Percentiles rank a stretch among this genome's conserved stretches.
Evolutionary conservation across 1,140 invertebrate species (phyloP).

Genomic region (Telenomus remus): DNA sequence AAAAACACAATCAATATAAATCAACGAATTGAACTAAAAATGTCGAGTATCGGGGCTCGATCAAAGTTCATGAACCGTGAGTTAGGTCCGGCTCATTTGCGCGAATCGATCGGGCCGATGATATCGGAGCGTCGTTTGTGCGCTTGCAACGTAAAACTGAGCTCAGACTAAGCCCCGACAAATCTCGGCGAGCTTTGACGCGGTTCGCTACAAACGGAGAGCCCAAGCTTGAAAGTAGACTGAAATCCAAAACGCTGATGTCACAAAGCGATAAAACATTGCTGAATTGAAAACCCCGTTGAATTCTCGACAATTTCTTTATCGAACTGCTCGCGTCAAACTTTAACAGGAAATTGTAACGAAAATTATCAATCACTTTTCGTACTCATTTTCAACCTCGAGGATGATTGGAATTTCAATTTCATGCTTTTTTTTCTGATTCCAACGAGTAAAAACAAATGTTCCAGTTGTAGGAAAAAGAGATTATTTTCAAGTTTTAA

Average conservation of each 20-base stretch:
- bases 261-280: slow-evolving; percentile 2
- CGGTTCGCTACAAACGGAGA: neutral
- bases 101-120: slow-evolving; percentile 32
- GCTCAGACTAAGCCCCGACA: slow-evolving; percentile 21
- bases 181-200: slow-evolving; percentile 32
- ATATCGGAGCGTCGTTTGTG: slow-evolving; percentile 30
- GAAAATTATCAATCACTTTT: too few relatives aligned
- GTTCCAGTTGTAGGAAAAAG: too few relatives aligned
- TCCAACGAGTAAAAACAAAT: too few relatives aligned
- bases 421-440: neutral
- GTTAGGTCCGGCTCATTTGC: slow-evolving; percentile 37
- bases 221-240: slow-evolving; percentile 9
- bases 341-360: too few relatives aligned
- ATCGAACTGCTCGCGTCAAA: too few relatives aligned
- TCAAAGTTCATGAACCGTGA: slow-evolving; percentile 28
- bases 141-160: slow-evolving; percentile 23
- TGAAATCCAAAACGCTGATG: slow-evolving; percentile 13
- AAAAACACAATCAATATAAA: neutral
- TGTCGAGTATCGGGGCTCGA: slow-evolving; percentile 20
- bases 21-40: slow-evolving; percentile 10
- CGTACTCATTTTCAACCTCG: too few relatives aligned
- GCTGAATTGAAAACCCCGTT: neutral
- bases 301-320: neutral
- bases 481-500: too few relatives aligned
- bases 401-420: too few relatives aligned